These are phyloP conservation scores for Luperina testacea DNA, from an alignment of 2,888 invertebrate genomes.

Conservation along the genomic window DNA sequence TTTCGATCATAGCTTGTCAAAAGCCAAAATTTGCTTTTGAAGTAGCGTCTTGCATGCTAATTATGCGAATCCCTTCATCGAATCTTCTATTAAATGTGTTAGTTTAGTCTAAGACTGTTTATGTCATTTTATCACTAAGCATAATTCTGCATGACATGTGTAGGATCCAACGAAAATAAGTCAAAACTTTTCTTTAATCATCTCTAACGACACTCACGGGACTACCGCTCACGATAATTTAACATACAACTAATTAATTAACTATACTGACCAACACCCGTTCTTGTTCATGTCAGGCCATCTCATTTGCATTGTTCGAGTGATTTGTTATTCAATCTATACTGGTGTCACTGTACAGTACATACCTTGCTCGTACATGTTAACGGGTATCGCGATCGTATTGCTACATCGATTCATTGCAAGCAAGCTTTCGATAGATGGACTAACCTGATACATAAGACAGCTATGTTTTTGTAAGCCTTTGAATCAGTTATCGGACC, in stretches of 20 bases:
- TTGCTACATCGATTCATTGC: conserved; percentile 70
- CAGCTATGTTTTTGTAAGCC: conserved; percentile 35
- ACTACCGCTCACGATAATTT: conserved; percentile 13
- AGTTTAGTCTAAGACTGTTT: not conserved
- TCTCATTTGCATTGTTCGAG: conserved; percentile 63
- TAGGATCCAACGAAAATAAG: no score
- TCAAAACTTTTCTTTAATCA: conserved; percentile 4
- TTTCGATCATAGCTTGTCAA: not conserved
- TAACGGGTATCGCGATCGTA: conserved; percentile 60
- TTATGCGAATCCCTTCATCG: not conserved
- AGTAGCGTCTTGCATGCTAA: not conserved
- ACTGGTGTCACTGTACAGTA: conserved; percentile 61
- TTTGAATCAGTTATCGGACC: not conserved
- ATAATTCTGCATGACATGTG: not conserved
- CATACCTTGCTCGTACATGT: conserved; percentile 66
- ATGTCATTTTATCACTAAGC: not conserved
- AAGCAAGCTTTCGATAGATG: conserved; percentile 69
- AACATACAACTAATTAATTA: conserved; percentile 50
- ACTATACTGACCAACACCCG: conserved; percentile 29
- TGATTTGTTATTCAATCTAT: conserved; percentile 73
- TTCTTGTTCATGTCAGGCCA: conserved; percentile 55
- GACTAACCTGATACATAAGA: conserved; percentile 56
- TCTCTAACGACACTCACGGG: not conserved
- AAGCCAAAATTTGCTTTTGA: conserved; percentile 4
- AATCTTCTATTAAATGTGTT: not conserved